These are phyloP conservation scores for Notamacropus eugenii DNA, from an alignment of 2,797 vertebrate genomes.

Conservation along the genomic window DNA sequence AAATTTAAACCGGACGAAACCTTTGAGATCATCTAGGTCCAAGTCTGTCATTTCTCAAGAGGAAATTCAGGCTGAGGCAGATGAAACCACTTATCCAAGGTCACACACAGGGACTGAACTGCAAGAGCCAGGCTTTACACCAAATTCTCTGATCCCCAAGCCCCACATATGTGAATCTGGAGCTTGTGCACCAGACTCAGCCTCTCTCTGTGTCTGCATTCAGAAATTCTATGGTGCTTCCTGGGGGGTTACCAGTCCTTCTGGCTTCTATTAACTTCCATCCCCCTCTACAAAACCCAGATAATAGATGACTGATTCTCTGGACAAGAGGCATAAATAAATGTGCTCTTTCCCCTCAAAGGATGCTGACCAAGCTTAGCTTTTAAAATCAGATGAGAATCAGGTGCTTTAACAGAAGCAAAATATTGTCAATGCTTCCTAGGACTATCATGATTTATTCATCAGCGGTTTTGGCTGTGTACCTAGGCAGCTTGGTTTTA, in stretches of 20 bases:
- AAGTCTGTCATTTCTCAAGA: background rate
- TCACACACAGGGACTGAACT: background rate
- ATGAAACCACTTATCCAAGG: background rate
- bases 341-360: background rate
- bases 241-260: background rate
- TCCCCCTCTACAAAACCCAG: background rate
- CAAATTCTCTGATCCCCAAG: background rate
- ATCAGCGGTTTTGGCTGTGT: background rate
- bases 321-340: background rate
- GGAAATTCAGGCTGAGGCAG: background rate
- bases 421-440: slow-evolving; percentile 47
- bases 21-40: background rate
- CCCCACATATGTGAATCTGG: background rate
- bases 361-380: slow-evolving; percentile 4
- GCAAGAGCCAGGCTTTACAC: background rate
- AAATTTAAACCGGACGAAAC: background rate
- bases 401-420: slow-evolving; percentile 32
- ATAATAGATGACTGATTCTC: background rate
- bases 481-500: background rate
- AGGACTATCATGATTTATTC: background rate
- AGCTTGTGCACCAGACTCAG: background rate
- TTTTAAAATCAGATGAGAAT: slow-evolving; percentile 37
- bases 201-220: background rate
- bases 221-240: background rate
- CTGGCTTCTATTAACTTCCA: background rate